phyloP scores from a whole-genome alignment of 1,140 invertebrate genomes.

The Drosophila nigrodunni region DNA sequence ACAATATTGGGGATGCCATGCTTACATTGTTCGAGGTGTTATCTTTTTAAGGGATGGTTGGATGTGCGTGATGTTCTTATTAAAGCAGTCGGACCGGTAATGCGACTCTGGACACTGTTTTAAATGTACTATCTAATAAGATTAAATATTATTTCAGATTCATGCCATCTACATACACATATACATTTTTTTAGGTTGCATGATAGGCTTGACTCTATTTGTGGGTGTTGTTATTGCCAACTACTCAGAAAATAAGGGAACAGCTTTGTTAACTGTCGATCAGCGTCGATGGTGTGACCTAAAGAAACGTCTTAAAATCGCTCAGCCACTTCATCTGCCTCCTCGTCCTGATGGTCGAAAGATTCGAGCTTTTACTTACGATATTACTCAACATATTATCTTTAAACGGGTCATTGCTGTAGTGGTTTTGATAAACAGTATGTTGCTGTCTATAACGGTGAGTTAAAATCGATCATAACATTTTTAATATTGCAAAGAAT shows the following conservation, averaged over 20 bases:
- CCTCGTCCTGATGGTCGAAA: constrained; percentile 96
- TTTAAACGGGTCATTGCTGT: constrained; percentile 98
- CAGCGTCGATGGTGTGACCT: constrained; percentile 99
- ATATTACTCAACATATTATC: constrained; percentile 98
- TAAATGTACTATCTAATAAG: constrained; percentile 54
- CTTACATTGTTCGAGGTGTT: constrained; percentile 98
- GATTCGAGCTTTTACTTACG: constrained; percentile 97
- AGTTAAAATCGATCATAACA: constrained; percentile 52
- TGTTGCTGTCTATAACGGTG: constrained; percentile 96
- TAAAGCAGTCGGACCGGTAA: constrained; percentile 96
- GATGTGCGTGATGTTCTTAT: constrained; percentile 99
- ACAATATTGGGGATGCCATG: constrained; percentile 99
- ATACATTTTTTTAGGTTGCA: constrained; percentile 99
- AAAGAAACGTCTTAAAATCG: constrained; percentile 99
- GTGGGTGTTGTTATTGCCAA: constrained; percentile 99
- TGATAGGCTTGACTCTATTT: constrained; percentile 99
- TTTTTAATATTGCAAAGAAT: neutral
- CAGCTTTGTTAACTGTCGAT: constrained; percentile 98
- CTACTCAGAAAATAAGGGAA: constrained; percentile 99
- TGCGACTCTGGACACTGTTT: constrained; percentile 71
- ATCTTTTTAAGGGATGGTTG: constrained; percentile 99
- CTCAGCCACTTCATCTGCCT: constrained; percentile 98
- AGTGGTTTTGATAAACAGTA: constrained; percentile 96
- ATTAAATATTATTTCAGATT: constrained; percentile 86
- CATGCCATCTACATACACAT: constrained; percentile 99